Evolutionary conservation across 2,888 invertebrate genomes (phyloP), one percentile per base, ranked within the genome.

Genomic region (Artemia sinica): DNA sequence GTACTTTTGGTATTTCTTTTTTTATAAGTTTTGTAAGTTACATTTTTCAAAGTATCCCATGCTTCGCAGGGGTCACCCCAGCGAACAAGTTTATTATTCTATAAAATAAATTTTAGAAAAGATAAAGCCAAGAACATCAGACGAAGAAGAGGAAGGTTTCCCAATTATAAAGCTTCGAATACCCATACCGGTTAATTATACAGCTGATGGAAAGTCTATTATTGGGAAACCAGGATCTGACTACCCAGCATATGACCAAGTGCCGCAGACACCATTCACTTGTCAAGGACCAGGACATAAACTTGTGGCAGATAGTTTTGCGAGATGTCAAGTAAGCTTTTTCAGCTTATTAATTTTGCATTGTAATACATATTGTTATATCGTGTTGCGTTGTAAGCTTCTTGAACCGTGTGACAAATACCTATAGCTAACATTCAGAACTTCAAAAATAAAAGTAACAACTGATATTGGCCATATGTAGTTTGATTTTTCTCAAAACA

Each of bases 121-220:
- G 18, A 58, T 58, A n/a, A 58, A 58, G 18, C 58, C 58, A 14
- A n/a, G 58, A 58, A 58, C n/a, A 14, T n/a, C n/a, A 8, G 58
- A 58, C 58, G 18, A n/a, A 58, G 18, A 18, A 8, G 18, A 58
- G 14, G 28, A 28, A 28, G 28, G 28, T 28, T 28, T 28, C 28
- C 28, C 28, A 28, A 58, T 58, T 8, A 58, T 58, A 14, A 58
- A 58, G 58, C 58, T 58, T 58, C 58, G 58, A 58, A 18, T 58
- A 58, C 58, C 58, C 1, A 58, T 58, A 14, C 58, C 58, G 10
- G 58, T 58, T 8, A 58, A 58, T 18, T 58, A 58, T 18, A 58
- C 58, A 58, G n/a, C 58, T 14, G 58, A 58, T 18, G 18, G 14
- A 18, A 58, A 58, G 18, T 14, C n/a, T 8, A 18, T 58, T 18